Conservation (phyloP, 2,797 vertebrate genomes). For the Phaenicophaeus curvirostris region DNA sequence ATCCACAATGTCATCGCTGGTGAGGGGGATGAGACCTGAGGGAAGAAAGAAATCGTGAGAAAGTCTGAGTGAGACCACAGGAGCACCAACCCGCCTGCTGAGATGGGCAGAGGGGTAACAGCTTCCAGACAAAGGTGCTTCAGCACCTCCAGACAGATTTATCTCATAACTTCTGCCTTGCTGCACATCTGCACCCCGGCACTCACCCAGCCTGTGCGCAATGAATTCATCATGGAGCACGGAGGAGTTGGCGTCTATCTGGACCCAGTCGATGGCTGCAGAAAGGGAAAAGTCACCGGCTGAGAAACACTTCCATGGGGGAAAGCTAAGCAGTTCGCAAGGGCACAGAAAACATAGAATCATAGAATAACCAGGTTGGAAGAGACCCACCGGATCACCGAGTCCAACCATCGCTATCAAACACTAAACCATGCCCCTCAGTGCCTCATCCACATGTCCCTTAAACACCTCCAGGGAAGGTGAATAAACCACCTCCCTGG, state of each 20-base stretch:
- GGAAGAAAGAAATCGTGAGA: neutral
- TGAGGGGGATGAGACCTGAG: slow-evolving; percentile 93
- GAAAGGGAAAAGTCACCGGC: neutral
- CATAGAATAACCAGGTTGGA: too few relatives aligned
- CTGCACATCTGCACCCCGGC: neutral
- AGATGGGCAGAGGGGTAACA: fast-evolving
- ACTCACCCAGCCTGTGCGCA: slow-evolving; percentile 94
- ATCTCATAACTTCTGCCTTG: fast-evolving
- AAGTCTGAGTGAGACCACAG: neutral
- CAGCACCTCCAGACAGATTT: neutral
- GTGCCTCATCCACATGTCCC: too few relatives aligned
- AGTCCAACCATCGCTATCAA: too few relatives aligned
- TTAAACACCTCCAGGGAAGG: too few relatives aligned
- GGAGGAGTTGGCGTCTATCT: slow-evolving; percentile 97
- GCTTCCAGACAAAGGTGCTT: neutral
- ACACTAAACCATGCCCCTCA: too few relatives aligned
- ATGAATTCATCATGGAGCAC: slow-evolving; percentile 98
- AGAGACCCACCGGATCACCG: too few relatives aligned
- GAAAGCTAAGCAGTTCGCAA: fast-evolving
- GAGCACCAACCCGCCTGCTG: neutral
- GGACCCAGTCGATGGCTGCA: slow-evolving; percentile 97
- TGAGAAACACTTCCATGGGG: fast-evolving
- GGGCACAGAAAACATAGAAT: neutral
- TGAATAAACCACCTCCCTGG: too few relatives aligned
- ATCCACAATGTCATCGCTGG: slow-evolving; percentile 97